A percentile compares a stretch with the other conserved stretches of the same genome.
Conservation (phyloP, 2,888 invertebrate species). For the Noctua janthe region DNA sequence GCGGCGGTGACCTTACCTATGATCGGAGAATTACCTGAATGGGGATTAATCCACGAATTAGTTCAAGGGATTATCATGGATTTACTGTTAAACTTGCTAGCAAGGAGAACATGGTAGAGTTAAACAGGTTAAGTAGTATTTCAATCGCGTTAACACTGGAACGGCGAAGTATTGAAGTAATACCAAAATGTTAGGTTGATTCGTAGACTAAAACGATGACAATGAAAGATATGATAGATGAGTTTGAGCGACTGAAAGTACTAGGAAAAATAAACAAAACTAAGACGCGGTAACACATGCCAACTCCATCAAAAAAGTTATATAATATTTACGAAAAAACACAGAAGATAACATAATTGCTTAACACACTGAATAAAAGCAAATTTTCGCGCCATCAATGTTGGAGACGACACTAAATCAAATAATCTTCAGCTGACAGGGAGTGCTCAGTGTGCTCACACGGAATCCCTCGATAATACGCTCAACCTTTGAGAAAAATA, state of each 20-base stretch:
- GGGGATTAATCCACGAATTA: constrained; percentile 38
- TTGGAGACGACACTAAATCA: constrained; percentile 74
- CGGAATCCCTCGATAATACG: constrained; percentile 82
- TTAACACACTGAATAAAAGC: constrained; percentile 65
- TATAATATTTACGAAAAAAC: constrained; percentile 38
- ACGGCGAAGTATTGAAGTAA: neutral
- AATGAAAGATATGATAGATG: neutral
- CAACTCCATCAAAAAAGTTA: constrained; percentile 2
- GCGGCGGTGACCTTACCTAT: neutral
- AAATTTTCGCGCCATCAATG: constrained; percentile 64
- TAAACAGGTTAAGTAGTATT: constrained; percentile 11
- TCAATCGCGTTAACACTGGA: constrained; percentile 19
- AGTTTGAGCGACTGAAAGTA: neutral
- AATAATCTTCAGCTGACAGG: constrained; percentile 74
- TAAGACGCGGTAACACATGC: neutral
- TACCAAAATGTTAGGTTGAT: neutral
- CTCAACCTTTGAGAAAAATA: constrained; percentile 81
- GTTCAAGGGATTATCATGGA: constrained; percentile 11
- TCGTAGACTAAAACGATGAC: neutral
- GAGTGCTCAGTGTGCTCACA: constrained; percentile 72
- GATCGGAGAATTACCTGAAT: constrained; percentile 36
- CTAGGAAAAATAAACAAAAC: neutral
- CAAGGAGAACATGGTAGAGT: neutral
- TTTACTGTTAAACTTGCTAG: constrained; percentile 23
- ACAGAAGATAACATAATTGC: constrained; percentile 59